Evolutionary conservation across 2,113 vertebrate species (phyloP).

Genomic region (Gnathonemus longibarbis): DNA sequence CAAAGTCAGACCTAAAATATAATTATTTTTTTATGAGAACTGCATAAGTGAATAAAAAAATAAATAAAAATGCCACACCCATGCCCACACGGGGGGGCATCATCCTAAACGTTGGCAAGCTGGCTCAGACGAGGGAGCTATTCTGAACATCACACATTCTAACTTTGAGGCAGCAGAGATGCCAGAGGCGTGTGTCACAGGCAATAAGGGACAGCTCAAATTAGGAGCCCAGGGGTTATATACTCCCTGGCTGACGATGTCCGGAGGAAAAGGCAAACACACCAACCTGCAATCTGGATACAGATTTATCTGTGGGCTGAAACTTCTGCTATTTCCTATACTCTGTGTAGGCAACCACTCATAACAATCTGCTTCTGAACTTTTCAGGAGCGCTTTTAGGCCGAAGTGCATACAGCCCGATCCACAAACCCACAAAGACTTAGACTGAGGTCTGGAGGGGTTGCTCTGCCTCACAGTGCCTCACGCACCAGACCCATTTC

Average conservation of each 20-base stretch:
- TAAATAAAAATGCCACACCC: neutral
- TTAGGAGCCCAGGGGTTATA: neutral
- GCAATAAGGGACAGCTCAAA: neutral
- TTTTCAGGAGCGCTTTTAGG: neutral
- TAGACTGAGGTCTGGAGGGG: neutral
- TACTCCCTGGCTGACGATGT: neutral
- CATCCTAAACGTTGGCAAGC: neutral
- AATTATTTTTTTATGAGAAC: neutral
- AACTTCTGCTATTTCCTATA: neutral
- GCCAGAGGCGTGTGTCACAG: neutral
- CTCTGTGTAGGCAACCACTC: neutral
- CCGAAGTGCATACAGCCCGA: neutral
- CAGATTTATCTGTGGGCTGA: neutral
- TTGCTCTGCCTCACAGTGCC: neutral
- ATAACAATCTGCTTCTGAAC: neutral
- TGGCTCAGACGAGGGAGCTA: neutral
- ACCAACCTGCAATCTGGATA: neutral
- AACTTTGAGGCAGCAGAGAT: neutral
- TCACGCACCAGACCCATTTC: neutral
- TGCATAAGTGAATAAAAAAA: neutral
- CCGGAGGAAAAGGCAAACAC: neutral
- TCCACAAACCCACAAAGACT: constrained; percentile 21
- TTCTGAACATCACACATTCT: neutral
- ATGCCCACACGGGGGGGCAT: neutral
- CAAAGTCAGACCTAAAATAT: neutral